These are phyloP conservation scores for Odocoileus virginianus DNA, from an alignment of 2,113 vertebrate genomes.

Conservation along the genomic window DNA sequence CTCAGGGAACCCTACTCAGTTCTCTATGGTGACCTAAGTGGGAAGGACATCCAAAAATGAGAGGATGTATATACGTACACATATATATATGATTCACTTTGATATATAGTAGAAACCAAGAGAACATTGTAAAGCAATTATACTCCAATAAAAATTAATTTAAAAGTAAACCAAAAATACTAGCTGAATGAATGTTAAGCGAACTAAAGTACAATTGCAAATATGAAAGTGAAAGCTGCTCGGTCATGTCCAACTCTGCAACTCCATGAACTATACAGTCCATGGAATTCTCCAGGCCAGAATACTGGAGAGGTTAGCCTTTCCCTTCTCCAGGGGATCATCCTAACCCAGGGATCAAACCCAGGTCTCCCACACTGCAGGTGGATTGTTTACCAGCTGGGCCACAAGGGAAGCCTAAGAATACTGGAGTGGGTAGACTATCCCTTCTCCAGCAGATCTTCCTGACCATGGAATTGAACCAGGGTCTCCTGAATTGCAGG, in stretches of 20 bases:
- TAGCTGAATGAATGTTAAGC: background rate
- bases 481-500: background rate
- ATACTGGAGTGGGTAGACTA: background rate
- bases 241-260: accelerated
- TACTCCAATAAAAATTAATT: background rate
- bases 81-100: background rate
- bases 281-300: background rate
- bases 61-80: background rate
- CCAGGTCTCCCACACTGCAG: background rate
- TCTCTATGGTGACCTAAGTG: background rate
- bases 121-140: background rate
- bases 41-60: background rate
- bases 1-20: background rate
- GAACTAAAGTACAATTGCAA: background rate
- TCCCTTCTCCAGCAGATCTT: background rate
- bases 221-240: background rate
- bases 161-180: background rate
- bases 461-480: accelerated
- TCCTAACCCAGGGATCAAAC: background rate
- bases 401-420: background rate
- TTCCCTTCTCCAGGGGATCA: background rate
- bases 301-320: background rate
- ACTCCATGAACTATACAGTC: background rate
- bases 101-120: background rate
- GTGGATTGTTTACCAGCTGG: background rate